phyloP scores from a whole-genome alignment of 2,113 vertebrate genomes.

The Chlorodrepanis virens region DNA sequence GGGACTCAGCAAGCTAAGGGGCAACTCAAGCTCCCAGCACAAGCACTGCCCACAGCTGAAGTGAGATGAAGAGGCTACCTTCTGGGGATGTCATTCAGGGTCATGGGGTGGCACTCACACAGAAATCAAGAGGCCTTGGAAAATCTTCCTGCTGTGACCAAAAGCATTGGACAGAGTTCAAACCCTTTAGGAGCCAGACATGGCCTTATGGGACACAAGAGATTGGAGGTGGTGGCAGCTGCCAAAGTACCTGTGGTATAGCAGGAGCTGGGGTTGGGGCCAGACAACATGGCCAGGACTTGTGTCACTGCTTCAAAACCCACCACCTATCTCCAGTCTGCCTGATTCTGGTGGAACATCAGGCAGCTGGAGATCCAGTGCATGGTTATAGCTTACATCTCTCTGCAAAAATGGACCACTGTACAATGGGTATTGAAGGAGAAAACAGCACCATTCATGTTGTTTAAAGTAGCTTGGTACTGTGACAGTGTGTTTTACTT shows the following conservation, averaged over 20 bases:
- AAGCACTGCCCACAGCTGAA: background rate
- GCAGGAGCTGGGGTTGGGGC: background rate
- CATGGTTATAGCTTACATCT: background rate
- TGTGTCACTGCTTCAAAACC: background rate
- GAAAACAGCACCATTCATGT: background rate
- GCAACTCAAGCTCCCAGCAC: background rate
- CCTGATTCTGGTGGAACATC: background rate
- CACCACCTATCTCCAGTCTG: background rate
- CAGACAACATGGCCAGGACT: background rate
- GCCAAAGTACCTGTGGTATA: background rate
- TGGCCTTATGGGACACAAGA: background rate
- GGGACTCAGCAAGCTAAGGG: background rate
- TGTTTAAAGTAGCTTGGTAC: background rate
- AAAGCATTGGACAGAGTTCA: background rate
- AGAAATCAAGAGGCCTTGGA: background rate
- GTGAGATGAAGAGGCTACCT: background rate
- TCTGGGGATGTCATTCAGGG: background rate
- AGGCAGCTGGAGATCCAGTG: background rate
- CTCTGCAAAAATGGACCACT: background rate
- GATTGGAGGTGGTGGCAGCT: background rate
- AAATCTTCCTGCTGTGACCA: background rate
- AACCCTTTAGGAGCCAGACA: background rate
- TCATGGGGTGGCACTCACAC: background rate
- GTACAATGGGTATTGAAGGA: background rate
- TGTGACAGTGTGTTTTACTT: background rate